Evolutionary conservation across 2,888 invertebrate genomes (phyloP).

Genomic region (Caenorhabditis sinica): DNA sequence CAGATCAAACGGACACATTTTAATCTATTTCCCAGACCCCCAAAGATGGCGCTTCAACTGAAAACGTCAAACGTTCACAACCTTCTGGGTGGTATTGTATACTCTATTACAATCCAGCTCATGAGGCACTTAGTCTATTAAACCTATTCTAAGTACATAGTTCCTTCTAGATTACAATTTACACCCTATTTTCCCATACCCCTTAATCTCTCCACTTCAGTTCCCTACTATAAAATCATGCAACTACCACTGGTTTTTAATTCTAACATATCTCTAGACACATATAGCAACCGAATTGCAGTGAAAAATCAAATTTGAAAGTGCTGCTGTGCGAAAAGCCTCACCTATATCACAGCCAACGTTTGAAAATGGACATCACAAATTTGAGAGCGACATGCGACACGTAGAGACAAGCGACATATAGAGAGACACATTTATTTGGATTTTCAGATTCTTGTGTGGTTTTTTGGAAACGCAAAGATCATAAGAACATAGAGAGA

Average conservation of each 20-base stretch:
- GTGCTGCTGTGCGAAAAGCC: constrained; percentile 26
- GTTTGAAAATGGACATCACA: constrained; percentile 10
- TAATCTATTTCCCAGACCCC: no score
- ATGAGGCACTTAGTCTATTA: no score
- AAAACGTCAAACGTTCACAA: no score
- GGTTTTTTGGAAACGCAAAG: constrained; percentile 44
- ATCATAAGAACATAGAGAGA: constrained; percentile 51
- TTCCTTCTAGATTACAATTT: no score
- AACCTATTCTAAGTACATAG: no score
- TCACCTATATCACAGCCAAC: constrained; percentile 42
- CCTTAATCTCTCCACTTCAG: background rate
- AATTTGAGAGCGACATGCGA: constrained; percentile 25
- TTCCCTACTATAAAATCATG: background rate
- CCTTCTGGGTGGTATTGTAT: no score
- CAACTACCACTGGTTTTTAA: background rate
- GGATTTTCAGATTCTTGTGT: constrained; percentile 48
- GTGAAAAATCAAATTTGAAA: constrained; percentile 6
- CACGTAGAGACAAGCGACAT: constrained; percentile 37
- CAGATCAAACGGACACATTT: no score
- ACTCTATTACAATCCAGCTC: no score
- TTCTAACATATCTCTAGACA: constrained; percentile 8
- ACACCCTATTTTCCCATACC: no score
- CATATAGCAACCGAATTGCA: constrained; percentile 31
- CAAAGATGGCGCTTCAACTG: no score
- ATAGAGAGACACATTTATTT: constrained; percentile 48